These are phyloP conservation scores for Zaprionus bogoriensis DNA, from an alignment of 2,888 invertebrate species.

Conservation along the genomic window DNA sequence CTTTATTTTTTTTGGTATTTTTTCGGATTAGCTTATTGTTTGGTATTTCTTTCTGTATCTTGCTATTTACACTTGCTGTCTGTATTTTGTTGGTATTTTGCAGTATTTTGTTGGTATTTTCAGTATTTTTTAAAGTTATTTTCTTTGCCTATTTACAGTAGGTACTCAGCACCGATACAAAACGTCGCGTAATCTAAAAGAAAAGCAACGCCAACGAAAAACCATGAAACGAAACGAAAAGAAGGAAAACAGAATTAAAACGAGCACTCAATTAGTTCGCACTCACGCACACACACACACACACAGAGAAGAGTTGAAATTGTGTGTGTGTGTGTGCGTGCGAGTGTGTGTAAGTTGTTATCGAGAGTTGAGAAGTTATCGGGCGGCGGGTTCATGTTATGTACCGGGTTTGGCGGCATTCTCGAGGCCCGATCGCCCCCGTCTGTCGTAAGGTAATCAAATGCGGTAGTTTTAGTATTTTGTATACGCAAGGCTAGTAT, in stretches of 20 bases:
- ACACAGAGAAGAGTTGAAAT: constrained; percentile 4
- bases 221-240: constrained; percentile 82
- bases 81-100: constrained; percentile 31
- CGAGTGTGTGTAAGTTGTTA: constrained; percentile 13
- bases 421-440: constrained; percentile 19
- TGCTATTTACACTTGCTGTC: neutral
- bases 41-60: constrained; percentile 43
- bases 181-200: constrained; percentile 83
- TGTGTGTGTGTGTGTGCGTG: constrained; percentile 3
- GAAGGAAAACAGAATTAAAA: constrained; percentile 70
- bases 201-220: too few relatives aligned
- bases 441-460: constrained; percentile 58
- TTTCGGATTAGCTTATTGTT: constrained; percentile 3
- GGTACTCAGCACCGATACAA: constrained; percentile 84
- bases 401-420: constrained; percentile 65
- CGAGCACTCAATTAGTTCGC: constrained; percentile 4
- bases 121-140: too few relatives aligned
- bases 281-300: constrained; percentile 2
- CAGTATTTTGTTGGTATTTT: constrained; percentile 32
- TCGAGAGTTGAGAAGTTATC: constrained; percentile 21
- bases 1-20: constrained; percentile 37
- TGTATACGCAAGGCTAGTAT: constrained; percentile 36
- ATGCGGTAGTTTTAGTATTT: constrained; percentile 52
- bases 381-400: constrained; percentile 57
- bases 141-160: constrained; percentile 80